phyloP scores from a whole-genome alignment of 2,797 vertebrate genomes.

The Sebastes jordani region DNA sequence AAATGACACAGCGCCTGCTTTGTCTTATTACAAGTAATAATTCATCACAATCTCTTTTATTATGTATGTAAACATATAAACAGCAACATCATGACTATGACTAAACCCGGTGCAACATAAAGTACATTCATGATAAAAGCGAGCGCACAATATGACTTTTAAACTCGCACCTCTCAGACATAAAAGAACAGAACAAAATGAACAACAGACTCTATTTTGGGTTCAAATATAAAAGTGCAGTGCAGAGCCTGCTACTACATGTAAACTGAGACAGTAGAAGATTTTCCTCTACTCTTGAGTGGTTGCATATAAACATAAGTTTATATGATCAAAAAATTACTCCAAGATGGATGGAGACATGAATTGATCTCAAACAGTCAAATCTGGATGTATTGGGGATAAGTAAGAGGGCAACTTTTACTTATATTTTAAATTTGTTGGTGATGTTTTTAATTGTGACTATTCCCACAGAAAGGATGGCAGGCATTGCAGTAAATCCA shows the following conservation, averaged over 20 bases:
- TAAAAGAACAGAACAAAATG: background rate
- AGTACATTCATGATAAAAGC: slow-evolving; percentile 50
- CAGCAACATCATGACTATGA: background rate
- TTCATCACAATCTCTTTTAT: background rate
- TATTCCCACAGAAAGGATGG: background rate
- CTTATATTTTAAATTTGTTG: background rate
- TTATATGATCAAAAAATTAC: background rate
- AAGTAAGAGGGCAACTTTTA: background rate
- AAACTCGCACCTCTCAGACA: slow-evolving; percentile 2
- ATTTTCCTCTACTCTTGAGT: too few species aligned
- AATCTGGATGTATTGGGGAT: background rate
- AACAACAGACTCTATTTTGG: background rate
- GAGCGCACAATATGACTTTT: background rate
- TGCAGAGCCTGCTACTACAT: background rate
- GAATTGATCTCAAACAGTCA: background rate
- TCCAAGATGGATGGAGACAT: background rate
- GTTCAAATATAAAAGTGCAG: slow-evolving; percentile 6
- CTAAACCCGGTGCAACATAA: slow-evolving; percentile 53
- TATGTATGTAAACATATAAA: background rate
- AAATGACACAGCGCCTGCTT: background rate
- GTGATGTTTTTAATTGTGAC: background rate
- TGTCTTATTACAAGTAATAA: background rate
- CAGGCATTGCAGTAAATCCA: background rate
- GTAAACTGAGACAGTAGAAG: too few species aligned
- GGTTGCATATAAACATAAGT: too few species aligned